Percentiles rank a stretch among this genome's conserved stretches.
phyloP scores from a whole-genome alignment of 2,797 vertebrate genomes.

The Okamejei kenojei region DNA sequence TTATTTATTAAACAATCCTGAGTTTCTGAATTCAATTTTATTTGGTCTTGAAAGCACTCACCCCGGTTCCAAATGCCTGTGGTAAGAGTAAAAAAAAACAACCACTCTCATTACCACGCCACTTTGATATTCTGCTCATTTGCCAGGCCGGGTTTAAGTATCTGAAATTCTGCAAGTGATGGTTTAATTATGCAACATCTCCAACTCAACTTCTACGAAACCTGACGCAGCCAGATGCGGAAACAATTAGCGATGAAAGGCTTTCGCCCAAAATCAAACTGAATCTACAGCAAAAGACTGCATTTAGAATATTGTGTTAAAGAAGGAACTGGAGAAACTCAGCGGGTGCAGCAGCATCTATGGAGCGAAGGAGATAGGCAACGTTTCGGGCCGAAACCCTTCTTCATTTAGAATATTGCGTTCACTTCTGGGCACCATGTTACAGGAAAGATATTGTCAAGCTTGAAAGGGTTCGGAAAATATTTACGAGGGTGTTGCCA shows the following conservation, averaged over 20 bases:
- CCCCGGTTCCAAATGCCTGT: not conserved
- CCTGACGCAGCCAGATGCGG: not conserved
- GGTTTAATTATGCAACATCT: slow-evolving; percentile 32
- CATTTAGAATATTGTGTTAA: too few relatives aligned
- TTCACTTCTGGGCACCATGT: too few relatives aligned
- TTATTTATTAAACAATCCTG: not conserved
- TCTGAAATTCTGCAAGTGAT: slow-evolving; percentile 23
- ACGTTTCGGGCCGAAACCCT: too few relatives aligned
- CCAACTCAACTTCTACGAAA: not conserved
- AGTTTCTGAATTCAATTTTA: not conserved
- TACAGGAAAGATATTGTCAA: too few relatives aligned
- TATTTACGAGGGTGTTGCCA: too few relatives aligned
- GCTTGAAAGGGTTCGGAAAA: too few relatives aligned
- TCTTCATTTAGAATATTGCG: too few relatives aligned
- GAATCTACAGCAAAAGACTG: not conserved
- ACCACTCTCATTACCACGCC: not conserved
- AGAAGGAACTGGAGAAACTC: too few relatives aligned
- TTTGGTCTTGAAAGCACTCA: not conserved
- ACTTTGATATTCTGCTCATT: slow-evolving; percentile 15
- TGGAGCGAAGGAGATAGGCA: too few relatives aligned
- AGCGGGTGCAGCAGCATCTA: too few relatives aligned
- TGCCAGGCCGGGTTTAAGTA: slow-evolving; percentile 1
- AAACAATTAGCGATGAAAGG: slow-evolving; percentile 35
- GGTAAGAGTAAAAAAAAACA: not conserved
- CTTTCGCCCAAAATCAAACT: slow-evolving; percentile 18